Evolutionary conservation across 1,140 invertebrate genomes (phyloP).

Genomic region (Trachymyrmex cornetzi): DNA sequence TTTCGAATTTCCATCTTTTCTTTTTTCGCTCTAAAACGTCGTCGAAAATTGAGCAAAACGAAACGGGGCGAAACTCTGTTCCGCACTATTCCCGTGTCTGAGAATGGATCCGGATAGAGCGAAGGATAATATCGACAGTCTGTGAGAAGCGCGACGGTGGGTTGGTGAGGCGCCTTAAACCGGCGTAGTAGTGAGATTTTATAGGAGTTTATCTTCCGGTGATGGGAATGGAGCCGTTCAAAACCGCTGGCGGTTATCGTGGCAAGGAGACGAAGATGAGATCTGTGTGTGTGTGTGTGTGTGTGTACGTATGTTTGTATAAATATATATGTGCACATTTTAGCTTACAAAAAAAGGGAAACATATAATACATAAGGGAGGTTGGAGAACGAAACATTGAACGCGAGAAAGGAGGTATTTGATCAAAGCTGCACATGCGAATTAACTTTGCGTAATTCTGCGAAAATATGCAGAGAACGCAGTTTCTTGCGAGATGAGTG

Average conservation of each 20-base stretch:
- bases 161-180: constrained; percentile 78
- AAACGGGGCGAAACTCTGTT: constrained; percentile 18
- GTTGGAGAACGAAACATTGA: not conserved
- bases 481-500: not conserved
- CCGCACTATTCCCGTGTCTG: constrained; percentile 38
- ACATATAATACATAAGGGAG: constrained; percentile 45
- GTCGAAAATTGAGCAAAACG: constrained; percentile 44
- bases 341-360: constrained; percentile 26
- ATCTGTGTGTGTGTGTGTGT: too few relatives aligned
- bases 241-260: constrained; percentile 77
- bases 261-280: constrained; percentile 55
- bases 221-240: constrained; percentile 80
- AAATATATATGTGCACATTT: not conserved
- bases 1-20: not conserved
- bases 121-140: constrained; percentile 76
- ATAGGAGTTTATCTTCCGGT: constrained; percentile 83
- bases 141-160: constrained; percentile 21
- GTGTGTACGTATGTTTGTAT: not conserved
- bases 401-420: constrained; percentile 19
- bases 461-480: constrained; percentile 18
- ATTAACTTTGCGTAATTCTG: constrained; percentile 17
- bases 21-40: not conserved
- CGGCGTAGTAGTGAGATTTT: constrained; percentile 82
- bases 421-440: constrained; percentile 39
- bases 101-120: constrained; percentile 74